A percentile compares a stretch with the other conserved stretches of the same genome.
These are phyloP conservation scores for Gallinago nigripennis DNA, from an alignment of 2,797 vertebrate species.

Conservation along the genomic window DNA sequence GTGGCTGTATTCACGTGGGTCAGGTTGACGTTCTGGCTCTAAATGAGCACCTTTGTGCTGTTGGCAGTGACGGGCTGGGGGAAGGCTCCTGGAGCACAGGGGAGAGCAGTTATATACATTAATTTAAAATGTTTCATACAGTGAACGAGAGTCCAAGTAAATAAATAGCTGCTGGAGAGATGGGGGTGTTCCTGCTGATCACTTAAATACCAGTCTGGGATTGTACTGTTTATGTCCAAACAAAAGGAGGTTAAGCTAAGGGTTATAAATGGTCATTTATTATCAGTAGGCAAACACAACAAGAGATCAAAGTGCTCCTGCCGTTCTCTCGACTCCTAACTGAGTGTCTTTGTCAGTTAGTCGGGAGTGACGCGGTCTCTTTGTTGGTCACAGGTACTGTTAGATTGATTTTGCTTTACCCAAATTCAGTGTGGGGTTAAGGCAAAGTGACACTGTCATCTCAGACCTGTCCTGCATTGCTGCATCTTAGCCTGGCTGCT, in stretches of 20 bases:
- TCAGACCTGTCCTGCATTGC: background rate
- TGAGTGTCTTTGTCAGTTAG: background rate
- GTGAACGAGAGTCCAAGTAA: background rate
- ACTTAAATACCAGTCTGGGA: slow-evolving; percentile 8
- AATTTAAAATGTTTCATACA: slow-evolving; percentile 2
- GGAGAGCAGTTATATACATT: slow-evolving; percentile 1
- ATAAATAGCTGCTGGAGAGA: slow-evolving; percentile 24
- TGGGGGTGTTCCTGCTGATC: slow-evolving; percentile 17
- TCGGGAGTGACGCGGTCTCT: background rate
- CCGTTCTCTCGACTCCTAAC: background rate
- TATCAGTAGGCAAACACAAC: background rate
- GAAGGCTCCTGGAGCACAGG: slow-evolving; percentile 25
- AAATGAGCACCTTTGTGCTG: slow-evolving; percentile 66
- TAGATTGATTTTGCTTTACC: background rate
- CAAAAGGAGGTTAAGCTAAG: slow-evolving; percentile 45
- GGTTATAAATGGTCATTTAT: slow-evolving; percentile 5
- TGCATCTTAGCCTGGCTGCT: background rate
- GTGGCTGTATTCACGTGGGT: slow-evolving; percentile 28
- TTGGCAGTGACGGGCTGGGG: background rate
- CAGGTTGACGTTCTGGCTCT: slow-evolving; percentile 52
- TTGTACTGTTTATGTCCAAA: slow-evolving; percentile 31
- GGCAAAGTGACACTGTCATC: accelerated
- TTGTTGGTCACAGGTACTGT: background rate
- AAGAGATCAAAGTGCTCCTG: background rate
- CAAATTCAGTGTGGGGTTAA: background rate